Conservation (phyloP, 2,888 invertebrate genomes). For the Aspidiotus destructor region DNA sequence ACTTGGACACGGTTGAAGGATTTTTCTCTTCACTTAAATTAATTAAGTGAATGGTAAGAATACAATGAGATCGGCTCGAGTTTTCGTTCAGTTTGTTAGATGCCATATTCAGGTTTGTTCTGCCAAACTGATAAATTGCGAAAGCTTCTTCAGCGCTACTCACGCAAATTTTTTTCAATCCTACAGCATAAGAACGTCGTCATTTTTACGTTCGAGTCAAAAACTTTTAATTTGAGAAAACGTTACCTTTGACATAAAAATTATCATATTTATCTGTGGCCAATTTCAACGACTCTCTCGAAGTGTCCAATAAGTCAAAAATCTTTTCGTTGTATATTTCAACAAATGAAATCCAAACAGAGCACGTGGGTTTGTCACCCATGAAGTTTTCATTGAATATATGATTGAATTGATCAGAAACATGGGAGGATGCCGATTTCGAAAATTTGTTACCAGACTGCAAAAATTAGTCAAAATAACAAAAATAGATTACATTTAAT, state of each 20-base stretch:
- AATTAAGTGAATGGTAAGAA: constrained; percentile 72
- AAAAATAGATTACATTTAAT: background rate
- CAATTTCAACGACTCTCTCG: constrained; percentile 48
- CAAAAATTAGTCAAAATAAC: background rate
- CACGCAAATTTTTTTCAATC: constrained; percentile 54
- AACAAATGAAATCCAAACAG: constrained; percentile 73
- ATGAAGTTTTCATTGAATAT: constrained; percentile 15
- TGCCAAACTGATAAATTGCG: constrained; percentile 64
- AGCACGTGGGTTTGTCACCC: constrained; percentile 41
- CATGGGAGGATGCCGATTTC: background rate
- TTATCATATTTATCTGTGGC: constrained; percentile 51
- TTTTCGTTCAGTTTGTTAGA: constrained; percentile 67
- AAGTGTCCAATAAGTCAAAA: constrained; percentile 64
- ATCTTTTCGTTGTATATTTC: constrained; percentile 86
- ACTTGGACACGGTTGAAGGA: constrained; percentile 34
- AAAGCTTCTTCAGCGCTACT: constrained; percentile 67
- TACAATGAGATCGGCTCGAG: constrained; percentile 80
- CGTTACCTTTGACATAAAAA: constrained; percentile 46
- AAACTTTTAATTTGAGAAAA: constrained; percentile 28
- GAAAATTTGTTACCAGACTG: background rate
- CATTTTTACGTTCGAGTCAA: too few species aligned
- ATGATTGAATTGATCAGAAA: background rate
- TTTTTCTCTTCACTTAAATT: constrained; percentile 40
- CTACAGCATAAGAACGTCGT: constrained; percentile 30
- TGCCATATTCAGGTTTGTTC: constrained; percentile 64